Conservation (phyloP, 2,797 vertebrate species). For the Thaleichthys pacificus region DNA sequence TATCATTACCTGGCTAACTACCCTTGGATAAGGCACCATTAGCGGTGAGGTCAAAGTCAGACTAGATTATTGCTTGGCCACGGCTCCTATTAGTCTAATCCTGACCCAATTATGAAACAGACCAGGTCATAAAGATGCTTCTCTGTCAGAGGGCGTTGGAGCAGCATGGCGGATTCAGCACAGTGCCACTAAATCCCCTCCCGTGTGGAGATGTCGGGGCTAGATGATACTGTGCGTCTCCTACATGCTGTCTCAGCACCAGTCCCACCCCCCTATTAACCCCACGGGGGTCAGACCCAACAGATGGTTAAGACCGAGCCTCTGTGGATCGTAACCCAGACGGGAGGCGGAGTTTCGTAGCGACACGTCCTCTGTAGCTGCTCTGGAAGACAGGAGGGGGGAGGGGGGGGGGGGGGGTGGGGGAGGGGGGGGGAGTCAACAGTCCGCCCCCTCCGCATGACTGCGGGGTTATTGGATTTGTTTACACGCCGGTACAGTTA, state of each 20-base stretch:
- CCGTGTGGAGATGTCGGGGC: neutral
- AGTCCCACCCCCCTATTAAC: neutral
- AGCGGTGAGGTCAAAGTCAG: neutral
- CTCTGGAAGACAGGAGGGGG: too few species aligned
- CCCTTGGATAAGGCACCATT: neutral
- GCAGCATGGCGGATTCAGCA: constrained; percentile 21
- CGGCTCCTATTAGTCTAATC: constrained; percentile 21
- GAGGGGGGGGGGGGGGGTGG: too few species aligned
- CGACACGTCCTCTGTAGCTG: too few species aligned
- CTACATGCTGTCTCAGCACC: constrained; percentile 6
- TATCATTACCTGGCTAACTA: neutral
- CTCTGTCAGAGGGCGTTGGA: constrained; percentile 4
- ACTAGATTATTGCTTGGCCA: neutral
- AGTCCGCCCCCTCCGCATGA: too few species aligned
- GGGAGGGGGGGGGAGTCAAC: too few species aligned
- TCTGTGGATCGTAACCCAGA: too few species aligned
- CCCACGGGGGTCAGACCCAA: constrained; percentile 14
- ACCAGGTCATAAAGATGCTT: constrained; percentile 19
- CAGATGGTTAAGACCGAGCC: neutral
- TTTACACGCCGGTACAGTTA: too few species aligned
- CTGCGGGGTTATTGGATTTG: too few species aligned
- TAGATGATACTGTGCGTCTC: constrained; percentile 6
- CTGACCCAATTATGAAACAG: constrained; percentile 16
- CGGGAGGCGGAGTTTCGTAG: too few species aligned
- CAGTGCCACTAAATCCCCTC: neutral